Evolutionary conservation across 2,888 invertebrate species (phyloP).

Genomic region (Drosophila greeni): DNA sequence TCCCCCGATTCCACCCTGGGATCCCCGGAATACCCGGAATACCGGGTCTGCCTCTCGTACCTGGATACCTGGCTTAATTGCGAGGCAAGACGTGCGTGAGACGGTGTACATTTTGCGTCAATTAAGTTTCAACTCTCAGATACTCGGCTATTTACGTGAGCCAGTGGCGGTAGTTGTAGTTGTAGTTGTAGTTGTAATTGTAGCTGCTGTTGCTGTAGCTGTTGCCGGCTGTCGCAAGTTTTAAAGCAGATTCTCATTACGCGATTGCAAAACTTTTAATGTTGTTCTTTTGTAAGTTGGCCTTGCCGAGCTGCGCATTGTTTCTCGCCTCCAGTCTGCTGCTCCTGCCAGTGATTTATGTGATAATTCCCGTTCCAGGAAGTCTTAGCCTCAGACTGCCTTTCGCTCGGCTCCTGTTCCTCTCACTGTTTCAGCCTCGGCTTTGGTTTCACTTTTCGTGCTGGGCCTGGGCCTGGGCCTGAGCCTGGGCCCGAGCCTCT

Average conservation of each 20-base stretch:
- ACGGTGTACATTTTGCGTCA: conserved; percentile 63
- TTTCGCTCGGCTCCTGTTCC: conserved; percentile 3
- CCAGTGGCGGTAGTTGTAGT: conserved; percentile 16
- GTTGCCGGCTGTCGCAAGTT: conserved; percentile 65
- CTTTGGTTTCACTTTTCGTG: conserved; percentile 7
- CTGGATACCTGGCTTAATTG: conserved; percentile 55
- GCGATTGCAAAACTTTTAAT: conserved; percentile 74
- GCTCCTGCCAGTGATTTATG: conserved; percentile 61
- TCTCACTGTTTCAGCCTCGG: background rate
- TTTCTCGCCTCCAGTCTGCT: conserved; percentile 42
- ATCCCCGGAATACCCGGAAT: background rate
- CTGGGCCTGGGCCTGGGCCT: background rate
- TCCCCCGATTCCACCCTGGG: background rate
- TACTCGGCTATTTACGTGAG: conserved; percentile 49
- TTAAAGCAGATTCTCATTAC: conserved; percentile 74
- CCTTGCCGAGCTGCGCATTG: conserved; percentile 56
- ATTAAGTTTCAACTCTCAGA: conserved; percentile 66
- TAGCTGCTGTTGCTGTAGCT: conserved; percentile 38
- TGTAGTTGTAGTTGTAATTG: conserved; percentile 33
- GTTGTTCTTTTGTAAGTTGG: conserved; percentile 71
- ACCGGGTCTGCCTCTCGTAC: background rate
- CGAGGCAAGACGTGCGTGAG: conserved; percentile 60
- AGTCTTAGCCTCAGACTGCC: conserved; percentile 14
- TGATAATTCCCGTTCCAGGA: conserved; percentile 63
- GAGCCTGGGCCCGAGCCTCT: conserved; percentile 1